Evolutionary conservation across 2,113 vertebrate species (phyloP).

Genomic region (Thamnaconus septentrionalis): DNA sequence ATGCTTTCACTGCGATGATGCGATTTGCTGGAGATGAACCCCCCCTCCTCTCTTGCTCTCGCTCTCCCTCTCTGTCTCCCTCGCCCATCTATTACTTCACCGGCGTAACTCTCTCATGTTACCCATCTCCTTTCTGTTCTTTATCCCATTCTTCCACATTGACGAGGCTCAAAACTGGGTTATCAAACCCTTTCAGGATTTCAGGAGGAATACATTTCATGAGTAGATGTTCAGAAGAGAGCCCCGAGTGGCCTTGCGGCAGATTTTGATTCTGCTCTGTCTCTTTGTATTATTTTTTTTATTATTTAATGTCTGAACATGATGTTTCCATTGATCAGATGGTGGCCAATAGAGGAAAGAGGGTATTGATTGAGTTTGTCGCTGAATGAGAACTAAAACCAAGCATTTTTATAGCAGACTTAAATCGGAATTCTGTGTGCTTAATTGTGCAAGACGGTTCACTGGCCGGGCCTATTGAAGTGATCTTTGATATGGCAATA

Average conservation of each 20-base stretch:
- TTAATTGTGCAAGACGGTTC: too few species aligned
- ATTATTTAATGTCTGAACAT: slow-evolving; percentile 46
- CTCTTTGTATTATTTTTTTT: too few species aligned
- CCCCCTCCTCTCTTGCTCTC: slow-evolving; percentile 16
- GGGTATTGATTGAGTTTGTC: slow-evolving; percentile 6
- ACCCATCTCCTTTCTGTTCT: slow-evolving; percentile 41
- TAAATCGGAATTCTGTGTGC: too few species aligned
- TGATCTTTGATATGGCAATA: too few species aligned
- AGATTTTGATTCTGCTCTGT: background rate
- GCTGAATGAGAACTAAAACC: too few species aligned
- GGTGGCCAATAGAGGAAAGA: slow-evolving; percentile 31
- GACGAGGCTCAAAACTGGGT: slow-evolving; percentile 57
- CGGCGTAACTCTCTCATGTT: slow-evolving; percentile 44
- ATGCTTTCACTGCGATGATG: slow-evolving; percentile 65
- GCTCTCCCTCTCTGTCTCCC: slow-evolving; percentile 9
- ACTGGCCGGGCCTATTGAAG: too few species aligned
- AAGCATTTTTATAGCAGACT: too few species aligned
- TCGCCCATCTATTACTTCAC: slow-evolving; percentile 36
- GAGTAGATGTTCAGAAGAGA: slow-evolving; percentile 31
- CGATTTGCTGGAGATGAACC: slow-evolving; percentile 60
- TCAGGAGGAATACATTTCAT: slow-evolving; percentile 31
- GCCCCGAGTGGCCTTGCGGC: slow-evolving; percentile 26
- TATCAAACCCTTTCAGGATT: slow-evolving; percentile 60
- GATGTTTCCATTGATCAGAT: slow-evolving; percentile 36
- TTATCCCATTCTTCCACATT: slow-evolving; percentile 55